These are phyloP conservation scores for Carduelis carduelis DNA, from an alignment of 2,797 vertebrate species.

Conservation along the genomic window DNA sequence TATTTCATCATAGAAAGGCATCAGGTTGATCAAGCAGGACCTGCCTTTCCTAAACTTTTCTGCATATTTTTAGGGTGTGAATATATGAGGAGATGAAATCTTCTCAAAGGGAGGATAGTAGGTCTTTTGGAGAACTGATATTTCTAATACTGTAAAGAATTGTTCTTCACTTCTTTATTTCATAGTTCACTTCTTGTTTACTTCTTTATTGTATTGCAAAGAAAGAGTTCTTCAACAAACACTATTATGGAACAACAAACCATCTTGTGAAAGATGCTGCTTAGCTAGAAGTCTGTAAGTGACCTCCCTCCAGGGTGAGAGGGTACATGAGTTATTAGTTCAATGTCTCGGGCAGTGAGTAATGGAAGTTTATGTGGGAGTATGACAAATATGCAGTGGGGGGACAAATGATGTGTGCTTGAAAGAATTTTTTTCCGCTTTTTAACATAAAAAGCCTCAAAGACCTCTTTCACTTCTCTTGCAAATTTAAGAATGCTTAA, in stretches of 20 bases:
- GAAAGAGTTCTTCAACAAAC: neutral
- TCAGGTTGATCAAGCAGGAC: neutral
- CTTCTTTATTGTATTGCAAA: neutral
- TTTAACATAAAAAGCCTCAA: neutral
- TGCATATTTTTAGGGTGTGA: neutral
- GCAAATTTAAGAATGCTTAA: neutral
- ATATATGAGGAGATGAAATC: neutral
- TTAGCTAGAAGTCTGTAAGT: neutral
- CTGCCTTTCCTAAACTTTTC: neutral
- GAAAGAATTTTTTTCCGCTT: neutral
- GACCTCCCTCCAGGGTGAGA: neutral
- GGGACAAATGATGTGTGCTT: neutral
- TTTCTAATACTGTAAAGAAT: neutral
- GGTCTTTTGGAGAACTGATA: neutral
- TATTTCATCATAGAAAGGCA: neutral
- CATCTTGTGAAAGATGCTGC: neutral
- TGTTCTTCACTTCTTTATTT: neutral
- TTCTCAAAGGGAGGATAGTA: neutral
- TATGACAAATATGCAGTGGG: neutral
- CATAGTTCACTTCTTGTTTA: neutral
- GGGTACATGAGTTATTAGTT: neutral
- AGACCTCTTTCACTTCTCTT: neutral
- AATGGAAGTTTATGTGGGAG: neutral
- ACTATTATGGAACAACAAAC: neutral
- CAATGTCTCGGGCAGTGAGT: neutral